A percentile compares a stretch with the other conserved stretches of the same genome.
phyloP scores from a whole-genome alignment of 2,113 vertebrate genomes.

The Formicarius rufipectus region DNA sequence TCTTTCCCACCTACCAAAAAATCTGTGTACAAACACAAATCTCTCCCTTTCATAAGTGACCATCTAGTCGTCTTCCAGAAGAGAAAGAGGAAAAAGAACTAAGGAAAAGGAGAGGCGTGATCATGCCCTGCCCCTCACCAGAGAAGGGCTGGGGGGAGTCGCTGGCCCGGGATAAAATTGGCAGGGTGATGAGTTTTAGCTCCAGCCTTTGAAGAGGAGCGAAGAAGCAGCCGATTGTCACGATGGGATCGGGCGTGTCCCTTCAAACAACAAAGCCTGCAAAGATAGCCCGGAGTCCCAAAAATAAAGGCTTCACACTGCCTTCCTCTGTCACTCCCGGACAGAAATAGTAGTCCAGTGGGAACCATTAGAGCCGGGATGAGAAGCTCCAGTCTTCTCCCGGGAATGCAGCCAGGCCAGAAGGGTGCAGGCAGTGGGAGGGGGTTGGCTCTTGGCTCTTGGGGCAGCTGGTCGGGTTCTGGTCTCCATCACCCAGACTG shows the following conservation, averaged over 20 bases:
- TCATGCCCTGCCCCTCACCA: background rate
- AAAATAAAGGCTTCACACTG: constrained; percentile 57
- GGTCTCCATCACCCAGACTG: background rate
- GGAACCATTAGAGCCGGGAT: background rate
- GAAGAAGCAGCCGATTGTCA: constrained; percentile 53
- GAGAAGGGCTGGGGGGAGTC: background rate
- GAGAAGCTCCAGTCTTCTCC: constrained; percentile 30
- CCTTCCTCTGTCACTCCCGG: constrained; percentile 15
- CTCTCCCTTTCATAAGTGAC: background rate
- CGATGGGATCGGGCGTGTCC: background rate
- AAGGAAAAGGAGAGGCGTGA: background rate
- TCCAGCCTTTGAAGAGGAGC: constrained; percentile 55
- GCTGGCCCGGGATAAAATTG: constrained; percentile 5
- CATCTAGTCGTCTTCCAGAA: background rate
- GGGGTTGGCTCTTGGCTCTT: background rate
- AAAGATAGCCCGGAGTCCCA: constrained; percentile 50
- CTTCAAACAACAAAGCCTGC: constrained; percentile 52
- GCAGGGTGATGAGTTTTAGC: background rate
- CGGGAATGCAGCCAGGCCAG: background rate
- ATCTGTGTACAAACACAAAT: background rate
- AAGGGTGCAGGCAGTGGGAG: background rate
- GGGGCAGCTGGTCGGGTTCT: constrained; percentile 1
- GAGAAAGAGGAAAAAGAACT: background rate
- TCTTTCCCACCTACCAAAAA: background rate
- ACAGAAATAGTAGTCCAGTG: constrained; percentile 59